Conservation (phyloP, 1,140 invertebrate species). For the Diuraphis noxia region DNA sequence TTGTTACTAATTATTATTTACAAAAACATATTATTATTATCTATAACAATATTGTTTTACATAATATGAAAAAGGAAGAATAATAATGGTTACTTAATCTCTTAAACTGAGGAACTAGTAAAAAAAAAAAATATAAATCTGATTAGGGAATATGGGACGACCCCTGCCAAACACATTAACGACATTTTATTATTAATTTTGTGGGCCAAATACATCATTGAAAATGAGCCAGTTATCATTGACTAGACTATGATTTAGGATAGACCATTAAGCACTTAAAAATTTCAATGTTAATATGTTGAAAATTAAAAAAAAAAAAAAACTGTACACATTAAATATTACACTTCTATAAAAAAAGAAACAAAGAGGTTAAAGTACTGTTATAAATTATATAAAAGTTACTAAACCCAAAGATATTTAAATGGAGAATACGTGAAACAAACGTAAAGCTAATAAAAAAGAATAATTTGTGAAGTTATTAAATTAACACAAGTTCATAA, state of each 20-base stretch:
- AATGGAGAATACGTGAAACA: not conserved
- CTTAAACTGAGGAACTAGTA: constrained; percentile 41
- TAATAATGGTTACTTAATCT: constrained; percentile 30
- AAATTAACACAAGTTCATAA: constrained; percentile 30
- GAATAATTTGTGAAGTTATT: constrained; percentile 5
- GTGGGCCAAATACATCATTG: constrained; percentile 12
- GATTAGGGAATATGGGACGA: not conserved
- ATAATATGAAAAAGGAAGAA: constrained; percentile 29
- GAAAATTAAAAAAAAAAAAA: no score
- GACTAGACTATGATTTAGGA: constrained; percentile 36
- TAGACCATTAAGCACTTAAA: not conserved
- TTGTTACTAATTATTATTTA: constrained; percentile 51
- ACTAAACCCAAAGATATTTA: not conserved
- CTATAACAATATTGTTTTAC: constrained; percentile 50
- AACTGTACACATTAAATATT: not conserved
- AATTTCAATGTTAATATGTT: not conserved
- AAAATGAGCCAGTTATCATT: constrained; percentile 43
- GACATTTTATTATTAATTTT: constrained; percentile 9
- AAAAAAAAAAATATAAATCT: constrained; percentile 28
- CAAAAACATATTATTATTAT: constrained; percentile 47
- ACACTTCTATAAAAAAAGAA: not conserved
- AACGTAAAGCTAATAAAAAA: constrained; percentile 17
- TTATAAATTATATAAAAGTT: not conserved
- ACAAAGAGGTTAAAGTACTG: not conserved
- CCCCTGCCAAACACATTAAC: constrained; percentile 18